Evolutionary conservation across 2,113 vertebrate genomes (phyloP).

Genomic region (Microcebus ravelobensis): DNA sequence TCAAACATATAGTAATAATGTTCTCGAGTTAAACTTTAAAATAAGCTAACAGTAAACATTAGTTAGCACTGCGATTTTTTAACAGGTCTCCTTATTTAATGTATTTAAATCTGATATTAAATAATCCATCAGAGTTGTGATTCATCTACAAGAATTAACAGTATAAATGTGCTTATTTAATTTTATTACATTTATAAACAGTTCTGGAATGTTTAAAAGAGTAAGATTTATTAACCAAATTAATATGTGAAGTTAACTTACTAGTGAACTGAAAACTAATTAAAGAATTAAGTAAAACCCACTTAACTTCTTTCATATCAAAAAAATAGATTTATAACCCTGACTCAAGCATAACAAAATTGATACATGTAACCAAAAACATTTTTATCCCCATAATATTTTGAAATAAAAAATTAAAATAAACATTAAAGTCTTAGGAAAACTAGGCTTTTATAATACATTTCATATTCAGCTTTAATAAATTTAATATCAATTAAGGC

Average conservation of each 20-base stretch:
- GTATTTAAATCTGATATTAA: constrained; percentile 7
- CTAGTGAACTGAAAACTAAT: neutral
- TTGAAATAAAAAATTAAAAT: neutral
- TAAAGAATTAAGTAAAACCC: neutral
- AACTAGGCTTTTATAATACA: neutral
- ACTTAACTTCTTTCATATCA: neutral
- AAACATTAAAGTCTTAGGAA: neutral
- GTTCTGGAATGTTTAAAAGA: neutral
- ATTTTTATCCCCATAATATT: no score
- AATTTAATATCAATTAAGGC: constrained; percentile 26
- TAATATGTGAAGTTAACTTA: constrained; percentile 24
- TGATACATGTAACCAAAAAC: no score
- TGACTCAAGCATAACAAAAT: no score
- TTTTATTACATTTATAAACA: neutral
- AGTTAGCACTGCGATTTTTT: neutral
- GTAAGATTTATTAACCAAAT: neutral
- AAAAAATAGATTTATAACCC: neutral
- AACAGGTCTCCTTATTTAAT: neutral
- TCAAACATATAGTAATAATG: neutral
- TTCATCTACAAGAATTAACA: neutral
- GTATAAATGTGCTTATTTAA: constrained; percentile 10
- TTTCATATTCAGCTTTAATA: neutral
- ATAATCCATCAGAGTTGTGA: neutral
- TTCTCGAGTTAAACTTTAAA: neutral
- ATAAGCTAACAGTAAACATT: neutral